Evolutionary conservation across 2,888 invertebrate species (phyloP), one percentile per base, ranked within the genome.

Genomic region (Ceriagrion tenellum): DNA sequence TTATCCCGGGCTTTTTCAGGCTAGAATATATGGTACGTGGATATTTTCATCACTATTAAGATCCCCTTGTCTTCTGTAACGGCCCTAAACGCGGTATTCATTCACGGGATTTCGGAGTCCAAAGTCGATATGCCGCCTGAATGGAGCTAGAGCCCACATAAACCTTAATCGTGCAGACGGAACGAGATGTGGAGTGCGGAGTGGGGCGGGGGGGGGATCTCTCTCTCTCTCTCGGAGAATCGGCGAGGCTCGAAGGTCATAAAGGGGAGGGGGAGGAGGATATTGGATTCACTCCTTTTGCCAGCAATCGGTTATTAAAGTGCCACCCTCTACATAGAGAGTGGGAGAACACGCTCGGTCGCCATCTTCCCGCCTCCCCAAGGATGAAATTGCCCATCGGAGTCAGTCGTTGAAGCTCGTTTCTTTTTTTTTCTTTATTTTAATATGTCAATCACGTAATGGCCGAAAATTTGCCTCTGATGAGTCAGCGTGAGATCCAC

Each of bases 101-200:
- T 81, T 35, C 81, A 35, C 81, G 81, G 35, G 81, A 35, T 81
- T 81, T 30, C 35, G 81, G 81, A 81, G 81, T 81, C 81, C 13
- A 81, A 81, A 81, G 81, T 81, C 81, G 81, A 81, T 81, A 35
- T 81, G 81, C 81, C 81, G 81, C 81, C 81, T 81, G 81, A 35
- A 81, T 81, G 81, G 81, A 81, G 35, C 35, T 18, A 81, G 81
- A 35, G 35, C 30, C 35, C 81, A 18, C 81, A 81, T 81, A 81
- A 81, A 81, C 81, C 35, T 81, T 81, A 81, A 81, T 81, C 81
- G 81, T 81, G 81, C 81, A 81, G 81, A 81, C 81, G 30, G 35
- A 81, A 81, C 81, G 81, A 81, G 81, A 81, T 81, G 81, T 81
- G 35, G 81, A 81, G 81, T 13, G 35, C 3, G 35, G 81, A 81